phyloP scores from a whole-genome alignment of 2,888 invertebrate genomes.

The Scaptomyza parva region DNA sequence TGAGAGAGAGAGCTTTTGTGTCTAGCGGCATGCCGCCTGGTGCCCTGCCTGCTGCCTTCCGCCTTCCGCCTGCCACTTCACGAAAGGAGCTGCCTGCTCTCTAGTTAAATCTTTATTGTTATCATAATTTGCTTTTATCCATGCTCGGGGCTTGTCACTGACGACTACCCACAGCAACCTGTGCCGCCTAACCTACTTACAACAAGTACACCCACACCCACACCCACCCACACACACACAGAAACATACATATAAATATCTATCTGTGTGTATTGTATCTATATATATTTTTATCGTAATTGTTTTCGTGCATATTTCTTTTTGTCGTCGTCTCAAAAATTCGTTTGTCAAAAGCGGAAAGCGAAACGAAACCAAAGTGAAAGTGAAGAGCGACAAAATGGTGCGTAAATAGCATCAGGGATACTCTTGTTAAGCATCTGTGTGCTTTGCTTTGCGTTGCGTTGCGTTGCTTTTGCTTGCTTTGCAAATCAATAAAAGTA shows the following conservation, averaged over 20 bases:
- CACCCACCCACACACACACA: constrained; percentile 44
- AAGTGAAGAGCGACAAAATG: constrained; percentile 70
- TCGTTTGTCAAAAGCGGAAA: constrained; percentile 40
- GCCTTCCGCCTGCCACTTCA: constrained; percentile 73
- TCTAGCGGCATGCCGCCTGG: constrained; percentile 69
- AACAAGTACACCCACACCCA: constrained; percentile 28
- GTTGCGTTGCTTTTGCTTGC: constrained; percentile 40
- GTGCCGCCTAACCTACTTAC: constrained; percentile 53
- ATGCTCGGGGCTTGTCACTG: constrained; percentile 72
- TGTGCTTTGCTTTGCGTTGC: constrained; percentile 31
- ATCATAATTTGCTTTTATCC: constrained; percentile 81
- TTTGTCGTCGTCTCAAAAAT: constrained; percentile 18
- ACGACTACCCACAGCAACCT: constrained; percentile 40
- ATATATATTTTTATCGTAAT: constrained; percentile 75
- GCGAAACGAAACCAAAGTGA: constrained; percentile 34
- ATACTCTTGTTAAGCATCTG: constrained; percentile 62
- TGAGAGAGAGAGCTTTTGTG: constrained; percentile 48
- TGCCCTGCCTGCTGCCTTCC: constrained; percentile 64
- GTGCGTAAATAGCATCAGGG: constrained; percentile 72
- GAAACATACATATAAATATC: constrained; percentile 15
- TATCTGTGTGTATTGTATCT: constrained; percentile 14
- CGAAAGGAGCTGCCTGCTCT: constrained; percentile 36
- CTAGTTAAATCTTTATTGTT: constrained; percentile 81
- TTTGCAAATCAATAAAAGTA: constrained; percentile 78
- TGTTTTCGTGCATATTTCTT: constrained; percentile 74